Conservation (phyloP, 2,888 invertebrate species). For the Eudasyphora cyanicolor region DNA sequence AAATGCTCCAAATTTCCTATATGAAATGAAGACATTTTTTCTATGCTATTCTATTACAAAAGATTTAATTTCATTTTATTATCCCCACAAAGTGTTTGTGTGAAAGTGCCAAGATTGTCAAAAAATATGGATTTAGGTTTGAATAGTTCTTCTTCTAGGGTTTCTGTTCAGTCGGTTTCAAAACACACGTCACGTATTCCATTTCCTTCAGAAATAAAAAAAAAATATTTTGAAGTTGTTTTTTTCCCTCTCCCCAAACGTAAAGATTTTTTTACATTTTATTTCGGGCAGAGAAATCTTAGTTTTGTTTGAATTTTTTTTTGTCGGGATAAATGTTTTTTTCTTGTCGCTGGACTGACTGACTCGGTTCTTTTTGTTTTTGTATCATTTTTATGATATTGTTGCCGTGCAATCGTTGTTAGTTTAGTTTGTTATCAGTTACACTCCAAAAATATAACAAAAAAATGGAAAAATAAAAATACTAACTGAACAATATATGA, state of each 20-base stretch:
- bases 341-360: background rate
- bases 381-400: too few species aligned
- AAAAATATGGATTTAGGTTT: background rate
- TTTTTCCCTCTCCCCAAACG: background rate
- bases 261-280: background rate
- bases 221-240: background rate
- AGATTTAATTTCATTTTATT: background rate
- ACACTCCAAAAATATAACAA: background rate
- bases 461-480: background rate
- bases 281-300: conserved; percentile 18
- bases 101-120: conserved; percentile 47
- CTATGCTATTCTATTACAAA: background rate
- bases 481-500: background rate
- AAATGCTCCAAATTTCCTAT: background rate
- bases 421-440: conserved; percentile 34
- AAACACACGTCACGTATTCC: conserved; percentile 46
- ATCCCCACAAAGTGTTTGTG: background rate
- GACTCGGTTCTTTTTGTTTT: background rate
- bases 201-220: too few species aligned
- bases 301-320: conserved; percentile 34
- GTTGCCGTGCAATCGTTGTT: conserved; percentile 31
- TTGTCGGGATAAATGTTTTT: background rate
- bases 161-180: conserved; percentile 17
- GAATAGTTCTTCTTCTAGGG: background rate
- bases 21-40: background rate